Evolutionary conservation across 2,888 invertebrate species (phyloP).

Genomic region (Drosophila falleni): DNA sequence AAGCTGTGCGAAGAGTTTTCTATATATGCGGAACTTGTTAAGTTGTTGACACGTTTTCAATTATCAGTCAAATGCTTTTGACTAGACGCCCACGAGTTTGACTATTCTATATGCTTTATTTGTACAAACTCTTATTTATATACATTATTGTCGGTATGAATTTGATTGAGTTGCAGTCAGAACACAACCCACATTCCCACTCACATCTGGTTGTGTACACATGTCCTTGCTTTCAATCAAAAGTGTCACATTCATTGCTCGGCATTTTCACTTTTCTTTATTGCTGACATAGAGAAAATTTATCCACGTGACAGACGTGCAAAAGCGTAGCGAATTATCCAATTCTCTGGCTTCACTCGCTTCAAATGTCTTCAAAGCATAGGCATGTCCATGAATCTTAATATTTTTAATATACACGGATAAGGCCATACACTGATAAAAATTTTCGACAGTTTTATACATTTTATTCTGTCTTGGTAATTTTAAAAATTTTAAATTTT

Average conservation of each 20-base stretch:
- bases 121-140: slow-evolving; percentile 9
- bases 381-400: neutral
- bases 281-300: slow-evolving; percentile 37
- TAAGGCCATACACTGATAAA: neutral
- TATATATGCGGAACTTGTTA: slow-evolving; percentile 50
- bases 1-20: slow-evolving; percentile 28
- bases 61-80: slow-evolving; percentile 71
- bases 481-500: too few species aligned
- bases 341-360: slow-evolving; percentile 21
- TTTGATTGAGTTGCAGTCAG: slow-evolving; percentile 48
- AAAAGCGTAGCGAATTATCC: slow-evolving; percentile 26
- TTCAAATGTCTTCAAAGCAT: slow-evolving; percentile 19
- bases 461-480: too few species aligned
- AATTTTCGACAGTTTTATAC: too few species aligned
- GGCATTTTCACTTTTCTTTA: slow-evolving; percentile 59
- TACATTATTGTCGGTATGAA: slow-evolving; percentile 21
- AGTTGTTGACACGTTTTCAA: slow-evolving; percentile 81
- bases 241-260: slow-evolving; percentile 70
- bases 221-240: slow-evolving; percentile 70
- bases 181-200: neutral
- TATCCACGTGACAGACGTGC: slow-evolving; percentile 50
- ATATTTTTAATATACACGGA: neutral
- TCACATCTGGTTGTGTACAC: slow-evolving; percentile 8
- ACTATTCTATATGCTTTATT: slow-evolving; percentile 7
- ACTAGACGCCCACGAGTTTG: neutral